A percentile compares a stretch with the other conserved stretches of the same genome.
Conservation (phyloP, 2,113 vertebrate genomes). For the Xiphorhynchus elegans region DNA sequence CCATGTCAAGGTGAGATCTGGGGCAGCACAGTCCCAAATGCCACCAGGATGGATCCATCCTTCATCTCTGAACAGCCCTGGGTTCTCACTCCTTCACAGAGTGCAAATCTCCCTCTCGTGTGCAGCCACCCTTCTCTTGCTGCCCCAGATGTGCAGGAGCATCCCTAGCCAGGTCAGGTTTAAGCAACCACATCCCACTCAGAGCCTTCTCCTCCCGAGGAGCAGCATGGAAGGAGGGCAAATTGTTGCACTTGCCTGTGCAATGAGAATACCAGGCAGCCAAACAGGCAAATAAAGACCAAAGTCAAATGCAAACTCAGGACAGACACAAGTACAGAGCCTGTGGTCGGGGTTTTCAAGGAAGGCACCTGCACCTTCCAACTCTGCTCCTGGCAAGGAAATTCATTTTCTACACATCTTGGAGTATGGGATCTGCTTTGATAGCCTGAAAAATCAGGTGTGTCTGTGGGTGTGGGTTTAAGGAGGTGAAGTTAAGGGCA, state of each 20-base stretch:
- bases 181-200: not conserved
- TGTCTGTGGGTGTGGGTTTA: not conserved
- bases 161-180: not conserved
- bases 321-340: not conserved
- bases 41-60: accelerated
- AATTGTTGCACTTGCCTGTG: not conserved
- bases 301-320: not conserved
- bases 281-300: not conserved
- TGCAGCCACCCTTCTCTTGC: not conserved
- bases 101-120: not conserved
- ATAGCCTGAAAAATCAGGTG: not conserved
- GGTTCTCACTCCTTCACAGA: too few species aligned
- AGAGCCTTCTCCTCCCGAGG: not conserved
- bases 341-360: accelerated
- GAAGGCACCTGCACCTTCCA: not conserved
- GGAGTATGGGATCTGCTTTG: not conserved
- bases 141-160: not conserved
- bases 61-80: not conserved
- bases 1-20: not conserved
- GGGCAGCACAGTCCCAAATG: not conserved
- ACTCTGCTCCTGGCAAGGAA: not conserved
- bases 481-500: not conserved
- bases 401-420: not conserved
- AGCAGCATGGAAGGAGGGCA: not conserved
- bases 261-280: not conserved